These are phyloP conservation scores for Ruditapes philippinarum DNA, from an alignment of 1,140 invertebrate genomes.

Conservation along the genomic window DNA sequence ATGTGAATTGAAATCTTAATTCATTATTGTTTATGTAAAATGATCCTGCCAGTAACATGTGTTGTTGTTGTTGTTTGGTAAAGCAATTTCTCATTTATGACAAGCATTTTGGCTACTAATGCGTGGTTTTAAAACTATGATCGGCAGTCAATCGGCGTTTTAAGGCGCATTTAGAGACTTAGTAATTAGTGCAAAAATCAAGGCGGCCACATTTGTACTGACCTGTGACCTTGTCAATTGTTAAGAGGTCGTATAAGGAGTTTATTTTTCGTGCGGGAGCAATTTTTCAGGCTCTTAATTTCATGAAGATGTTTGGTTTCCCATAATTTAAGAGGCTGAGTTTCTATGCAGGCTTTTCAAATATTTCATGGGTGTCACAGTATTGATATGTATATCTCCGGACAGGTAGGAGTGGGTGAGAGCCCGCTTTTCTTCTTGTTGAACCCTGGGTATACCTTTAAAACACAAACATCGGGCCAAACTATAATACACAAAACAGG, in stretches of 20 bases:
- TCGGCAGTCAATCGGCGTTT: neutral
- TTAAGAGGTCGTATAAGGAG: constrained; percentile 41
- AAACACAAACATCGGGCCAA: constrained; percentile 12
- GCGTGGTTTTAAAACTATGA: neutral
- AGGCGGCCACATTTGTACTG: neutral
- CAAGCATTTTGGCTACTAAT: neutral
- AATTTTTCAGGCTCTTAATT: neutral
- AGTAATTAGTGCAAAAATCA: constrained; percentile 39
- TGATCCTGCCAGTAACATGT: neutral
- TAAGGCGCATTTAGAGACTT: neutral
- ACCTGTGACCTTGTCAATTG: constrained; percentile 32
- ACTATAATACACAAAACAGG: constrained; percentile 29
- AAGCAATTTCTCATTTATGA: neutral
- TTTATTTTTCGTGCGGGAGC: constrained; percentile 41
- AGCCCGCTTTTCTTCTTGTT: neutral
- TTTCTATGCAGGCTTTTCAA: constrained; percentile 13
- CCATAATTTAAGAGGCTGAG: constrained; percentile 5
- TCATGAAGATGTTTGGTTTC: constrained; percentile 17
- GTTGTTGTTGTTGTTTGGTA: no score
- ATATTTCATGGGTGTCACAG: constrained; percentile 64
- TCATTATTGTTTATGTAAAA: neutral
- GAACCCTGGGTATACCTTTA: neutral
- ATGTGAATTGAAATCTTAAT: no score
- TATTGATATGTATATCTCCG: constrained; percentile 50
- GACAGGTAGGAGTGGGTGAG: constrained; percentile 33